Conservation (phyloP, 2,113 vertebrate genomes). For the Spea multiplicata region DNA sequence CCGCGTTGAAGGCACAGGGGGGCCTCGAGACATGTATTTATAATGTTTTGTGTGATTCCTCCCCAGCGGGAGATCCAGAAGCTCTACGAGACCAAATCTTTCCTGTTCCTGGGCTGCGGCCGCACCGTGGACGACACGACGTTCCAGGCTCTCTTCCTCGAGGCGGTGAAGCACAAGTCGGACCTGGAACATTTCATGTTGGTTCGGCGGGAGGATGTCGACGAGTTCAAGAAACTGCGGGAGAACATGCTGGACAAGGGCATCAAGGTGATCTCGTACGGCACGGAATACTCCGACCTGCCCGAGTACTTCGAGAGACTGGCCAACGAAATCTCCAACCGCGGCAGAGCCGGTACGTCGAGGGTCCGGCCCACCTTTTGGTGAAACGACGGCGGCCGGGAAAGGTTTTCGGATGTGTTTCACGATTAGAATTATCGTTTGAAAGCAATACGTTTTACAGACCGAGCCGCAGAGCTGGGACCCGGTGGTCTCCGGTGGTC, state of each 20-base stretch:
- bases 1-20: too few species aligned
- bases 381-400: too few species aligned
- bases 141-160: conserved; percentile 95
- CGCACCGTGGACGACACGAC: conserved; percentile 94
- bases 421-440: too few species aligned
- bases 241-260: conserved; percentile 97
- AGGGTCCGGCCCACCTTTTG: too few species aligned
- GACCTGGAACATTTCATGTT: conserved; percentile 97
- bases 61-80: conserved; percentile 92
- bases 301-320: conserved; percentile 88
- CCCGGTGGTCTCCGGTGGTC: too few species aligned
- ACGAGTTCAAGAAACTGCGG: conserved; percentile 90
- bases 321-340: conserved; percentile 79
- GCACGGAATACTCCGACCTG: conserved; percentile 84
- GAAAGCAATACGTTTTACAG: too few species aligned
- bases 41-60: conserved; percentile 32
- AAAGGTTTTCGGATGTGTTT: too few species aligned
- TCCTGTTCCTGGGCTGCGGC: conserved; percentile 92
- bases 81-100: conserved; percentile 92
- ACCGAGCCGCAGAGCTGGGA: too few species aligned
- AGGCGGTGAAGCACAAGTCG: conserved; percentile 93
- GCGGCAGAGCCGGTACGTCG: conserved; percentile 64
- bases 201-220: conserved; percentile 86
- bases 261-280: conserved; percentile 94
- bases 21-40: too few species aligned